These are phyloP conservation scores for Aphaenogaster floridana DNA, from an alignment of 1,140 invertebrate genomes.

Conservation along the genomic window DNA sequence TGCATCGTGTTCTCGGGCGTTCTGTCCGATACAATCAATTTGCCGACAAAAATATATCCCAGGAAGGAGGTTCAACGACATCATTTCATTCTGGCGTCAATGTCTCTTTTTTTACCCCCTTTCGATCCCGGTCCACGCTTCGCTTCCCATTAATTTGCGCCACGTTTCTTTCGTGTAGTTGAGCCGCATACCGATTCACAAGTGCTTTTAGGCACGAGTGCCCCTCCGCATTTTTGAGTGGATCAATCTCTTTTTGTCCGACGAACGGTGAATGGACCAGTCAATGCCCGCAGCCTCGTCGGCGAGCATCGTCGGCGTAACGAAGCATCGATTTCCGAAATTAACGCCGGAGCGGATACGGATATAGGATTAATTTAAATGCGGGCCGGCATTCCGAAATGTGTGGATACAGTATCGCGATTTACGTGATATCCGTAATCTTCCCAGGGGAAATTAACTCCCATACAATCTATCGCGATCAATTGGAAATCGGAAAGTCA, in stretches of 20 bases:
- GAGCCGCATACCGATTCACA: conserved; percentile 68
- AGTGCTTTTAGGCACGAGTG: conserved; percentile 74
- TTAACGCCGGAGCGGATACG: neutral
- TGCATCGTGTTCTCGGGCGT: neutral
- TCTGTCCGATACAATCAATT: conserved; percentile 39
- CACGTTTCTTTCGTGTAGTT: conserved; percentile 73
- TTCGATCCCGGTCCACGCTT: conserved; percentile 14
- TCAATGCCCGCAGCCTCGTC: conserved; percentile 9
- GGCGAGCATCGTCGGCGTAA: neutral
- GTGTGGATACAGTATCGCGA: neutral
- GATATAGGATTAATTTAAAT: conserved; percentile 16
- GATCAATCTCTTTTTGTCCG: conserved; percentile 61
- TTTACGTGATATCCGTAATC: neutral
- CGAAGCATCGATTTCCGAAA: conserved; percentile 40
- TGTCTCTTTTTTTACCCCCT: conserved; percentile 2
- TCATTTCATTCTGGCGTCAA: conserved; percentile 35
- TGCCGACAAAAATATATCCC: conserved; percentile 16
- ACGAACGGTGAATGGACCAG: conserved; percentile 49
- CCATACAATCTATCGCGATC: neutral
- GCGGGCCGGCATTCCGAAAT: neutral
- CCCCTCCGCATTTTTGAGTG: conserved; percentile 62
- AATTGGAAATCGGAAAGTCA: neutral
- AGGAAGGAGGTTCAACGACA: conserved; percentile 50
- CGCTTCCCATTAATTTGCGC: conserved; percentile 67
- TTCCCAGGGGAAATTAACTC: conserved; percentile 1